These are phyloP conservation scores for Holcopasites calliopsidis DNA, from an alignment of 1,140 invertebrate species.

Conservation along the genomic window DNA sequence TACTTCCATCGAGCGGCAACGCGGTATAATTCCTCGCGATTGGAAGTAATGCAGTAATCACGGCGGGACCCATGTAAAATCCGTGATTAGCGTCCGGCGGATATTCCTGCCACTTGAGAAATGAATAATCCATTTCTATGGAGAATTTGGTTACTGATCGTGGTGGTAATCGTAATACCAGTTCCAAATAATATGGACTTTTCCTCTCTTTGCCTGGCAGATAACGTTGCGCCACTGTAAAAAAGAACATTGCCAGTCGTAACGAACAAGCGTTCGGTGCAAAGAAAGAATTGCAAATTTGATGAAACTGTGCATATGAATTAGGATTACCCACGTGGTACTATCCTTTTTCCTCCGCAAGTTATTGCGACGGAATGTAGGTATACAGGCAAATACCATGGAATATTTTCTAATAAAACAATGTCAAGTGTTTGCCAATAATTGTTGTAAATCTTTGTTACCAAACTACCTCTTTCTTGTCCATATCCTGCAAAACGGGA, in stretches of 20 bases:
- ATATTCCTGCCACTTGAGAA: constrained; percentile 99
- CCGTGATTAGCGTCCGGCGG: constrained; percentile 99
- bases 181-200: constrained; percentile 93
- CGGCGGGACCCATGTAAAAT: constrained; percentile 94
- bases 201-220: constrained; percentile 91
- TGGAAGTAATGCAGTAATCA: constrained; percentile 89
- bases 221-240: constrained; percentile 83
- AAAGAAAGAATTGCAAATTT: too few relatives aligned
- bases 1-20: constrained; percentile 85
- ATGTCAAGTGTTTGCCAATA: constrained; percentile 86
- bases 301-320: neutral
- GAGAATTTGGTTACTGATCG: constrained; percentile 90
- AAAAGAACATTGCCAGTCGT: neutral
- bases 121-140: constrained; percentile 95
- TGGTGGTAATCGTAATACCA: constrained; percentile 89
- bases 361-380: constrained; percentile 91
- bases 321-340: constrained; percentile 81
- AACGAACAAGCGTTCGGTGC: neutral
- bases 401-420: constrained; percentile 89
- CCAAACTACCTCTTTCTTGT: constrained; percentile 92
- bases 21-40: constrained; percentile 89
- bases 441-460: constrained; percentile 89
- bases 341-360: constrained; percentile 81
- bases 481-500: constrained; percentile 82
- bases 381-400: constrained; percentile 97